Evolutionary conservation across 2,113 vertebrate species (phyloP), one percentile per base, ranked within the genome.

Genomic region (Mormyrus iriodes): DNA sequence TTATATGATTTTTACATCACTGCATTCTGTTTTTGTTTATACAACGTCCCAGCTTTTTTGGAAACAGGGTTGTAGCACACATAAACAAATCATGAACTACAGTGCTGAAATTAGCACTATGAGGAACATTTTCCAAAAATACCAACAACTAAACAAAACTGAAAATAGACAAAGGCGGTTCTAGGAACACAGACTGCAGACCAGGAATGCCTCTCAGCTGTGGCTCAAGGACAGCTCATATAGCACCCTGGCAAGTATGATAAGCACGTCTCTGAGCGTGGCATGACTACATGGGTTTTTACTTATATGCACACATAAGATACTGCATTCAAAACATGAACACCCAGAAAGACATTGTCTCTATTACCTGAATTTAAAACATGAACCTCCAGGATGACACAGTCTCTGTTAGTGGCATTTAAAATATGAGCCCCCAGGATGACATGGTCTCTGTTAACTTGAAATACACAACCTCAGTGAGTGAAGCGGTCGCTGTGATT

Each of bases 51-150:
- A 58, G 9, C 1, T 58, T n/a, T 58, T 58, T n/a, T 58, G 55
- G 21, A 58, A 58, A 58, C 55, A 58, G 55, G 55, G 51, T 52
- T 17, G 24, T 49, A 19, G 42, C 73, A 79, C 27, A 48, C 46
- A 46, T 48, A 85, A 4, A 85, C 12, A 85, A n/a, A 35, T 10
- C 19, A 42, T 13, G 1, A 51, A 27, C 46, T 6, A 31, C 48
- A 51, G 83, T 53, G 27, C 82, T 84, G 44, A 10, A 84, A 53
- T 51, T 31, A 86, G 12, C n/a, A 4, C 24, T 53, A 53, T 52
- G 85, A 19, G 31, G n/a, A 55, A n/a, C 85, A 17, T 86, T 10
- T 53, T 86, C 85, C 85, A 53, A 86, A 86, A 53, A 86, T 53
- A 53, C 51, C 8, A 10, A 21, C 17, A 53, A 35, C n/a, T 53